Base-by-base conservation (phyloP, 2,888 invertebrate genomes). In the Oxytorus armatus region DNA sequence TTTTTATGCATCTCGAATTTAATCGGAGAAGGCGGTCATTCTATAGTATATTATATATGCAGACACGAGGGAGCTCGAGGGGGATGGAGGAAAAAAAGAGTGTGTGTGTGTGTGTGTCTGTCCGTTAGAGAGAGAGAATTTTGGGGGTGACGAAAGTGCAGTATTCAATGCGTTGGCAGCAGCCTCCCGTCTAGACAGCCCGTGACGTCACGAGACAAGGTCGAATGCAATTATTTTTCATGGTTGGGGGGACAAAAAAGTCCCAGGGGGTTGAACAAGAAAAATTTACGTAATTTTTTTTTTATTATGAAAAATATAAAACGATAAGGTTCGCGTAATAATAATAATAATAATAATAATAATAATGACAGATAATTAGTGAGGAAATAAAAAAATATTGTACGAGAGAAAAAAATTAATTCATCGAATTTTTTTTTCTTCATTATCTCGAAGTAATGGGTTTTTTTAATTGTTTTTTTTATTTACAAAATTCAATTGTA, bases 171-270 rank as follows among this genome's bases (percentile, higher is more conserved):
- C 57, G 61, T 69, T 75, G 61, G 57, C 33, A 49, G 51, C 66
- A 70, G 39, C 69, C 66, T 86, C 83, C 82, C 86, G 89, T 90
- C 89, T 89, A 89, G 89, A 89, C 89, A 85, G 84, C 82, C 73
- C 36, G 83, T 89, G 88, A 88, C 87, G 89, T 89, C 89, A 89
- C 83, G 86, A 85, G 88, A 87, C 89, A 89, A 89, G 89, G 89
- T 89, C 89, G 88, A 85, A 83, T 77, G 82, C 85, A 84, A 85
- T 85, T 84, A n/a, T 85, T 85, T 82, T 21, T 21, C 53, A 44
- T 23, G 25, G 25, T 21, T n/a, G 11, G 29, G 16, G 29, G 29
- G 29, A 14, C 8, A n/a, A 18, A 42, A 53, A 53, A 16, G 11
- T 14, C 23, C 23, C 51, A 42, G 55, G 39, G 39, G 39, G 42